Conservation (phyloP, 2,797 vertebrate genomes). For the Thamnophis elegans region DNA sequence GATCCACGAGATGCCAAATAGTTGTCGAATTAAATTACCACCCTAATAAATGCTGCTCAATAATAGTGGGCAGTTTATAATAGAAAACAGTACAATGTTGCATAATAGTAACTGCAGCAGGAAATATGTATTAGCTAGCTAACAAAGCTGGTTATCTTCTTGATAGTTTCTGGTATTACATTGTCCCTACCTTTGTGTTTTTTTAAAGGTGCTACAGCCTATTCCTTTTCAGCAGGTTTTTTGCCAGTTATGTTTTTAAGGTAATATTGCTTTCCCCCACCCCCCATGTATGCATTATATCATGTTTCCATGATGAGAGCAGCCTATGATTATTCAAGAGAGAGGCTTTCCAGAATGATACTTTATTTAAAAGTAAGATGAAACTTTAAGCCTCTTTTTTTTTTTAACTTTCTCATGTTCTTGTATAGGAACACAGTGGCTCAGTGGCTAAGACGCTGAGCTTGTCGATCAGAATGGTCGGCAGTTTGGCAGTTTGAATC, state of each 20-base stretch:
- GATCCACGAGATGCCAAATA: background rate
- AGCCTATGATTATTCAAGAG: background rate
- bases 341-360: background rate
- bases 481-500: too few species aligned
- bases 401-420: background rate
- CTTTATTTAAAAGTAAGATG: background rate
- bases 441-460: too few species aligned
- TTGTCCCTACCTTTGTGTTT: background rate
- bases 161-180: background rate
- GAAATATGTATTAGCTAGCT: background rate
- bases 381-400: background rate
- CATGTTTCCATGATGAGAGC: background rate
- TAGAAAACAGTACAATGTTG: background rate
- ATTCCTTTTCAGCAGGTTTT: background rate
- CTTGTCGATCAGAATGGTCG: too few species aligned
- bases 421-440: background rate
- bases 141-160: background rate
- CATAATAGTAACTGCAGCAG: background rate
- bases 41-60: background rate
- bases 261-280: background rate
- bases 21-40: background rate
- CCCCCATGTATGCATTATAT: background rate
- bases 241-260: background rate
- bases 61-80: background rate
- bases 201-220: background rate